phyloP scores from a whole-genome alignment of 2,113 vertebrate species.

The Calypte anna region DNA sequence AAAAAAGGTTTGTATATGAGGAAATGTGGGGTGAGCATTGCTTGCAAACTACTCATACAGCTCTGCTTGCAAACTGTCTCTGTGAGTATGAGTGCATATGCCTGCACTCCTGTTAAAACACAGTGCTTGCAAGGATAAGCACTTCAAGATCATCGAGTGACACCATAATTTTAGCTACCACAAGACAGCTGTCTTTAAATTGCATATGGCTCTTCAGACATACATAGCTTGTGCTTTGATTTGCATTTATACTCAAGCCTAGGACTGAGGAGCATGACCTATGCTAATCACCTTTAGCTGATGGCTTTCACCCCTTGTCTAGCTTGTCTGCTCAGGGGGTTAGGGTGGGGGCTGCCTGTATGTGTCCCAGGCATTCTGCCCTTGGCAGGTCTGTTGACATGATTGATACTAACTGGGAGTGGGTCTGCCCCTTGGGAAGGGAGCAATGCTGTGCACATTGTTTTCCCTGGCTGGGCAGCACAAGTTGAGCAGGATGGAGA shows the following conservation, averaged over 20 bases:
- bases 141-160: neutral
- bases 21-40: neutral
- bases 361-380: too few relatives aligned
- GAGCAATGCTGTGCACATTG: neutral
- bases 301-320: neutral
- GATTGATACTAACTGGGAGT: neutral
- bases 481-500: neutral
- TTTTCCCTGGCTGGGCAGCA: neutral
- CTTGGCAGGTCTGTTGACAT: neutral
- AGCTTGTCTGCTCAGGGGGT: too few relatives aligned
- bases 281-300: neutral
- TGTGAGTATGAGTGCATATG: neutral
- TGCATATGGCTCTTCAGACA: neutral
- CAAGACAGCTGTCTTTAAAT: neutral
- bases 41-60: neutral
- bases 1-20: neutral
- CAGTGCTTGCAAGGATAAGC: neutral
- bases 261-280: neutral
- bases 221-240: neutral
- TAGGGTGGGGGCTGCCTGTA: neutral
- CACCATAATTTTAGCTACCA: neutral
- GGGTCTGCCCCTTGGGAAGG: neutral
- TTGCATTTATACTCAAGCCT: neutral
- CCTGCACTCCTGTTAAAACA: neutral
- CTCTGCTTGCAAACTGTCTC: neutral